Percentiles rank a stretch among this genome's conserved stretches.
Evolutionary conservation across 1,140 invertebrate species (phyloP).

Genomic region (Littorina saxatilis): DNA sequence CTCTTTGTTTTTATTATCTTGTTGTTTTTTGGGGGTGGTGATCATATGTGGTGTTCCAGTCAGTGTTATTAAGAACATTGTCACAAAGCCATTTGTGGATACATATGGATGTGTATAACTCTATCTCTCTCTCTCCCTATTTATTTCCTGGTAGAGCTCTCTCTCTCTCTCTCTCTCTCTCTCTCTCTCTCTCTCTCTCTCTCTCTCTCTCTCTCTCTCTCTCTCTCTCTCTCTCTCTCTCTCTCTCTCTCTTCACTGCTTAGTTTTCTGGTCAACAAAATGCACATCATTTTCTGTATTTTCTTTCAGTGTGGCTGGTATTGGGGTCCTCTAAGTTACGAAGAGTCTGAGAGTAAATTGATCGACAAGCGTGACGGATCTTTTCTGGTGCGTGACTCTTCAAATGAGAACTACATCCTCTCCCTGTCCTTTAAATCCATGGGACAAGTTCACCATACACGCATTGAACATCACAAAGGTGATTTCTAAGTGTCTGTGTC

Average conservation of each 20-base stretch:
- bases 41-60: too few species aligned
- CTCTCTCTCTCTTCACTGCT: constrained; percentile 24
- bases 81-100: not conserved
- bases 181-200: constrained; percentile 13
- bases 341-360: constrained; percentile 94
- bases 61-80: too few species aligned
- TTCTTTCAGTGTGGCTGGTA: constrained; percentile 83
- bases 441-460: constrained; percentile 93
- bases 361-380: constrained; percentile 93
- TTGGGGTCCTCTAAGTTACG: constrained; percentile 96
- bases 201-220: constrained; percentile 13
- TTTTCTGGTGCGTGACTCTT: constrained; percentile 97
- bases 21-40: too few species aligned
- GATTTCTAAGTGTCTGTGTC: too few species aligned
- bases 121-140: not conserved
- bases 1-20: too few species aligned
- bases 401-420: constrained; percentile 98
- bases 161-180: constrained; percentile 1
- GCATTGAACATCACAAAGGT: constrained; percentile 99
- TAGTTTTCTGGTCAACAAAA: not conserved
- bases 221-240: constrained; percentile 21
- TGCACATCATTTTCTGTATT: too few species aligned
- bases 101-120: not conserved
- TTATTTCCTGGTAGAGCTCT: too few species aligned
- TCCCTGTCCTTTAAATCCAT: constrained; percentile 97